phyloP scores from a whole-genome alignment of 2,797 vertebrate genomes.

The Hippopotamyrus pictus region DNA sequence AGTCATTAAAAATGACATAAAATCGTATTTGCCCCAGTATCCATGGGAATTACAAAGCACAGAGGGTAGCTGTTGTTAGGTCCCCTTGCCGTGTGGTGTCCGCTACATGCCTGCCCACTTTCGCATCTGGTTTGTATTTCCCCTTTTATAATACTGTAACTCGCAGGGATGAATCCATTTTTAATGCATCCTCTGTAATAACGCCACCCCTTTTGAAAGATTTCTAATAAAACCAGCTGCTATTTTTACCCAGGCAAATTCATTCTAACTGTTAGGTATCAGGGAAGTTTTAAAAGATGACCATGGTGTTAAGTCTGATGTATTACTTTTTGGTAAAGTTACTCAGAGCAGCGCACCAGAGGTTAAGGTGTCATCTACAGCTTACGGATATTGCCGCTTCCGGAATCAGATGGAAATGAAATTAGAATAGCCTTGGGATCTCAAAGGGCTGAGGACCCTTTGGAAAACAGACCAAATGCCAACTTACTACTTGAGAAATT shows the following conservation, averaged over 20 bases:
- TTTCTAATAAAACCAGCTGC: background rate
- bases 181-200: background rate
- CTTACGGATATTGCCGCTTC: conserved; percentile 11
- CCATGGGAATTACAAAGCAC: background rate
- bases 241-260: background rate
- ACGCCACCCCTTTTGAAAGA: background rate
- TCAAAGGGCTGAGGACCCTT: background rate
- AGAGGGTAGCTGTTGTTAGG: background rate
- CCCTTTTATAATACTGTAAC: background rate
- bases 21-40: background rate
- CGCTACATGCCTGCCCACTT: background rate
- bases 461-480: background rate
- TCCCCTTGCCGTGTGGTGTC: background rate
- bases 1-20: background rate
- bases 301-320: background rate
- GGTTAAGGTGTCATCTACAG: conserved; percentile 11
- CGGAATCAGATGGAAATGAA: background rate
- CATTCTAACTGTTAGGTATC: background rate
- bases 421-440: background rate
- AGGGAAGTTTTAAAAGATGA: background rate
- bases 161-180: background rate
- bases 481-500: background rate
- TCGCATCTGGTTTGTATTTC: background rate
- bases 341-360: background rate
- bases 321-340: background rate